Evolutionary conservation across 2,113 vertebrate genomes (phyloP), one percentile per base, ranked within the genome.

Genomic region (Ahaetulla prasina): DNA sequence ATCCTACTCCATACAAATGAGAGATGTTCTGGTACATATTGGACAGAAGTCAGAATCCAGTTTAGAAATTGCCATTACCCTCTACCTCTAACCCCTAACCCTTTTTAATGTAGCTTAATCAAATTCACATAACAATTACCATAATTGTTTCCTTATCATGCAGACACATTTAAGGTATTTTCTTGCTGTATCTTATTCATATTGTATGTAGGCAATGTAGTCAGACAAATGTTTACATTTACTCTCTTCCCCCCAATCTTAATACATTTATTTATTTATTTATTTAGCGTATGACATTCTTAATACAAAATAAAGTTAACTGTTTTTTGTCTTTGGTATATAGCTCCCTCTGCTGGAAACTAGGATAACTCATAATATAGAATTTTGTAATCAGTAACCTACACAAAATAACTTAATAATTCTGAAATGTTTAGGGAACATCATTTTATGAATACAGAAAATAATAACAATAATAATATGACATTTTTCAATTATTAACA

Each of bases 311-410:
- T 80, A 27, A 60, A 87, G 85, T 91, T 92, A 54, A 49, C 7
- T 80, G 35, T 20, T 39, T 80, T 92, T 92, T 85, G 92, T 93
- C 87, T 96, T 96, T 90, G 95, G 95, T 92, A 53, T 90, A 91
- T 57, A 96, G 96, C 96, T 96, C 96, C 95, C 97, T 97, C 97
- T 97, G 94, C 95, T 89, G 97, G 96, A 92, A 92, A 25, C 91
- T 85, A 91, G 55, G 74, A 27, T 93, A 92, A 92, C 94, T 91
- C 89, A 93, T 92, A 95, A 4, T 89, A 0, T 45, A 54, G 89
- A 89, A 95, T 90, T 95, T 18, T 27, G 39, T 20, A 35, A 80
- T 68, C 90, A n/a, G 74, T 89, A 87, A 39, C 11, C 54, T 60
- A 47, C 49, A 63, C 45, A 52, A 90, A 92, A 87, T 27, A 89